Conservation (phyloP, 2,888 invertebrate species). For the Protophormia terraenovae region DNA sequence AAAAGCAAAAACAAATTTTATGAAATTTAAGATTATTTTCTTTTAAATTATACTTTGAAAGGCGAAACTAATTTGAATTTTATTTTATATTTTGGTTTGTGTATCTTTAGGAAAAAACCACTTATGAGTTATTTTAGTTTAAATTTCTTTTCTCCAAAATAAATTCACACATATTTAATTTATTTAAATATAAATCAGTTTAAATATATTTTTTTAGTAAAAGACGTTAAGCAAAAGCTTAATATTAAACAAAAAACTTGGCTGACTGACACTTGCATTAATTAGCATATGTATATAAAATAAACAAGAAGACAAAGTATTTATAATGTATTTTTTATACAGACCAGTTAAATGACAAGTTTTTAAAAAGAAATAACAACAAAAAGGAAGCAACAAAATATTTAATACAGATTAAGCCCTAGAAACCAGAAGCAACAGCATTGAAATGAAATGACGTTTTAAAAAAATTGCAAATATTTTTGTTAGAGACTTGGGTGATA, state of each 20-base stretch:
- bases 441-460: constrained; percentile 36
- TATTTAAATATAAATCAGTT: constrained; percentile 11
- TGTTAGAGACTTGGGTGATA: not conserved
- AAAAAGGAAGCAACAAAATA: not conserved
- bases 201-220: not conserved
- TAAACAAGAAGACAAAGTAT: constrained; percentile 34
- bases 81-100: too few relatives aligned
- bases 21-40: too few relatives aligned
- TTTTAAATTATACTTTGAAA: too few relatives aligned
- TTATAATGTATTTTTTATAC: constrained; percentile 11
- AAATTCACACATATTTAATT: not conserved
- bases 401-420: not conserved
- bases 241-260: constrained; percentile 11
- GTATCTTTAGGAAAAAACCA: too few relatives aligned
- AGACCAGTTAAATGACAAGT: constrained; percentile 43
- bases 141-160: too few relatives aligned
- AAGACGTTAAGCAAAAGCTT: not conserved
- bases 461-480: constrained; percentile 28
- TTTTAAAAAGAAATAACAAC: not conserved
- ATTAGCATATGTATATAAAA: constrained; percentile 52
- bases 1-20: too few relatives aligned
- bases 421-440: not conserved
- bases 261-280: constrained; percentile 55
- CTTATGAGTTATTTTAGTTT: too few relatives aligned
- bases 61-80: too few relatives aligned